phyloP scores from a whole-genome alignment of 2,888 invertebrate species.

The Drosophila ustulata region DNA sequence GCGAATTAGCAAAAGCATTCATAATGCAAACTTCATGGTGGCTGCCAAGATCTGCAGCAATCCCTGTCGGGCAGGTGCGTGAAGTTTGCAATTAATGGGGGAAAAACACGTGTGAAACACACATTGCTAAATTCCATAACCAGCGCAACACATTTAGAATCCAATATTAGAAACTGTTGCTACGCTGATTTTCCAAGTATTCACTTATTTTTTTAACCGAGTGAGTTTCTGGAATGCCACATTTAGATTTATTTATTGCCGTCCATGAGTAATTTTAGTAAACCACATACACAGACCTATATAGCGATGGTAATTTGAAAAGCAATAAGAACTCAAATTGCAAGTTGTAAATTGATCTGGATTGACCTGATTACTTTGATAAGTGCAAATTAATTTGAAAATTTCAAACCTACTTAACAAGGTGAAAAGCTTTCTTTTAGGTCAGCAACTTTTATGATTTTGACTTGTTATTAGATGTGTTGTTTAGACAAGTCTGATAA shows the following conservation, averaged over 20 bases:
- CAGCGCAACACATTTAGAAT: neutral
- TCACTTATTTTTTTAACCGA: slow-evolving; percentile 10
- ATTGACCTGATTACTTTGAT: slow-evolving; percentile 2
- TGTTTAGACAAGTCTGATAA: too few species aligned
- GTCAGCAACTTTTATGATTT: too few species aligned
- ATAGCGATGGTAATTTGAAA: slow-evolving; percentile 13
- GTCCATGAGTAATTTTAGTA: slow-evolving; percentile 18
- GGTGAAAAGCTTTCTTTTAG: neutral
- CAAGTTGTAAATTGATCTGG: neutral
- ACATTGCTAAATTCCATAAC: slow-evolving; percentile 9
- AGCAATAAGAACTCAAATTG: slow-evolving; percentile 1
- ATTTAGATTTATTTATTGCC: slow-evolving; percentile 33
- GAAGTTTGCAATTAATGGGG: slow-evolving; percentile 28
- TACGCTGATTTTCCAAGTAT: neutral
- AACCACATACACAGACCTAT: neutral
- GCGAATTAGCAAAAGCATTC: slow-evolving; percentile 12
- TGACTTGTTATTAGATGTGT: too few species aligned
- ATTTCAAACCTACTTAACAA: too few species aligned
- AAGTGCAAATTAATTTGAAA: neutral
- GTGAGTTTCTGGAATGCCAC: slow-evolving; percentile 6
- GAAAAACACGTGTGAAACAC: slow-evolving; percentile 35
- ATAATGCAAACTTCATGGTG: slow-evolving; percentile 44
- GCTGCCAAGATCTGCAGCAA: slow-evolving; percentile 25
- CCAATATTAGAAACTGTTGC: slow-evolving; percentile 13
- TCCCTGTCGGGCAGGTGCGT: slow-evolving; percentile 33